Evolutionary conservation across 1,140 invertebrate species (phyloP), one percentile per base, ranked within the genome.

Genomic region (Macrocentrus cingulum): DNA sequence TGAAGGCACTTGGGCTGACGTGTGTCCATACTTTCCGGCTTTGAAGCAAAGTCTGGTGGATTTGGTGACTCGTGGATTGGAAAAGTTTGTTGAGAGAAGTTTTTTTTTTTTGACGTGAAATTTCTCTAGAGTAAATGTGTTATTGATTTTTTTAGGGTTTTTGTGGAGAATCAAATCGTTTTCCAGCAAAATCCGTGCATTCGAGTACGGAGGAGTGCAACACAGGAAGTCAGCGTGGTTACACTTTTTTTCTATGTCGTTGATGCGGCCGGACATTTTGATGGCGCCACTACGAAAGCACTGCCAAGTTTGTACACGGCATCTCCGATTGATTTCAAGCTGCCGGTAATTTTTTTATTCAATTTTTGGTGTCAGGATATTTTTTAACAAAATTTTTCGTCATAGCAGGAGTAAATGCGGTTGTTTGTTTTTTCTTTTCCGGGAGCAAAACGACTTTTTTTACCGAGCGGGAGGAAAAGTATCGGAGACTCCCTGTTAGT

Each of bases 181-280:
- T 62, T 77, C 36, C 63, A 74, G 60, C 61, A 72, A 39, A 70
- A 66, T 22, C 70, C 69, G 1, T 79, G 77, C 18, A 22, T 4
- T 2, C 64, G 71, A 2, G 16, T 2, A 46, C 61, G 1, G 15
- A 48, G 19, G 9, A 48, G 55, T n/a, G 11, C 62, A 13, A 48
- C 15, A 13, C 11, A 34, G 15, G 71, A 75, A 9, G 41, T 59
- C n/a, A 42, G 65, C 2, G 16, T 72, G 25, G 68, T 68, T 13
- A 57, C 71, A 2, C 59, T 80, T 15, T 23, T 72, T 2, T 48
- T 75, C 52, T 79, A 78, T 56, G 66, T 79, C 5, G 63, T 75
- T 19, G 70, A 80, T 61, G 60, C 70, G 44, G 63, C 71, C 34
- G 69, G 71, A 16, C 69, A 62, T 44, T 73, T 79, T 23, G 73